These are phyloP conservation scores for Oligia fasciuncula DNA, from an alignment of 2,888 invertebrate genomes.

Conservation along the genomic window DNA sequence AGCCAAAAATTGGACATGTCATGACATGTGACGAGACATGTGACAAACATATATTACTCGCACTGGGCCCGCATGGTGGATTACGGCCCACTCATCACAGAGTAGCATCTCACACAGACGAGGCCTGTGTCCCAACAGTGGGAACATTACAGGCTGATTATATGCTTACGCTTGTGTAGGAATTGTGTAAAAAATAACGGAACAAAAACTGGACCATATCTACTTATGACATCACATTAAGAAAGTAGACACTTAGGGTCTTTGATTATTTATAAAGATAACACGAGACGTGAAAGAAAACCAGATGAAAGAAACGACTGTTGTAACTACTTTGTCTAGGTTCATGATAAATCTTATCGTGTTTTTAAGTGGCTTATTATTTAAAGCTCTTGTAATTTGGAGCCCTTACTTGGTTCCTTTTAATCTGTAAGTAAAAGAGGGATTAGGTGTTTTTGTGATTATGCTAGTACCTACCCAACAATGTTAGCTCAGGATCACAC, in stretches of 20 bases:
- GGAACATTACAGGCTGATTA: too few species aligned
- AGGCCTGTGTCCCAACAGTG: too few species aligned
- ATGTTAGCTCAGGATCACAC: too few species aligned
- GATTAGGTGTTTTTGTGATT: background rate
- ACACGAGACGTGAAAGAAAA: background rate
- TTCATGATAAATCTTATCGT: background rate
- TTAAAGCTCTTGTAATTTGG: conserved; percentile 1
- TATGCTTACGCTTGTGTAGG: background rate
- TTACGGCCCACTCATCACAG: too few species aligned
- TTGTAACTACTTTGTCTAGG: background rate
- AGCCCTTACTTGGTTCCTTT: background rate
- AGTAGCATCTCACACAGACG: too few species aligned
- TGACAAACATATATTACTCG: too few species aligned
- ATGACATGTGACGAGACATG: too few species aligned
- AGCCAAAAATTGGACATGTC: too few species aligned
- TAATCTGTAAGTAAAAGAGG: conserved; percentile 1
- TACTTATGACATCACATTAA: background rate
- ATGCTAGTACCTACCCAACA: background rate
- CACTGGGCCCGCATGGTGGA: too few species aligned
- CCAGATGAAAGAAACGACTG: background rate
- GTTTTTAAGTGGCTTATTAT: background rate
- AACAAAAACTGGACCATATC: background rate
- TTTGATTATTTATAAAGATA: background rate
- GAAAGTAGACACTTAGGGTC: background rate
- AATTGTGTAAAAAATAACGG: background rate